Evolutionary conservation across 2,888 invertebrate genomes (phyloP).

Genomic region (Leptopterna dolabrata): DNA sequence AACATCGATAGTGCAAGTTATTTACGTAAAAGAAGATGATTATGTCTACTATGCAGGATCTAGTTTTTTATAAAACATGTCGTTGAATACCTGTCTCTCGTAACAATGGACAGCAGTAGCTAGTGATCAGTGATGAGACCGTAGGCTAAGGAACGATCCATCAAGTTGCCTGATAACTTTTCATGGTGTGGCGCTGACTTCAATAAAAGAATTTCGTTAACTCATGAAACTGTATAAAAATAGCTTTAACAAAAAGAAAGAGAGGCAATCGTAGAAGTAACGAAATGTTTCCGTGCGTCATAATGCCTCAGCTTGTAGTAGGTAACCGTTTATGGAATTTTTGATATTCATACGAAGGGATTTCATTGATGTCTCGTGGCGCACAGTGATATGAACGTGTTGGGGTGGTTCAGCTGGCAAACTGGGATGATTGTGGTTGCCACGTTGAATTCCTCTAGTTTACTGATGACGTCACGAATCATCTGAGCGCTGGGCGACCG

Average conservation of each 20-base stretch:
- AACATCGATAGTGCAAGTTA: background rate
- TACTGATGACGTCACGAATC: slow-evolving; percentile 57
- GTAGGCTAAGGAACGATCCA: background rate
- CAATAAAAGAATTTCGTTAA: background rate
- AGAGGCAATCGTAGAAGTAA: slow-evolving; percentile 25
- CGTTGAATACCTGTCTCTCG: background rate
- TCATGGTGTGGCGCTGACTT: background rate
- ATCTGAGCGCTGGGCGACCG: slow-evolving; percentile 54
- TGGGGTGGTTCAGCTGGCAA: slow-evolving; percentile 81
- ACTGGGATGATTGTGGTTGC: slow-evolving; percentile 84
- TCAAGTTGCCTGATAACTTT: background rate
- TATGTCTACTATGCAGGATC: background rate
- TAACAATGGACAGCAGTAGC: background rate
- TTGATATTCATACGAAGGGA: background rate
- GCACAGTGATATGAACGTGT: slow-evolving; percentile 85
- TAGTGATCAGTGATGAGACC: background rate
- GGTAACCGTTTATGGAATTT: slow-evolving; percentile 1
- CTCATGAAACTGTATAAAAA: slow-evolving; percentile 27
- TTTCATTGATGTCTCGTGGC: slow-evolving; percentile 75
- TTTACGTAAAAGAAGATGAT: background rate
- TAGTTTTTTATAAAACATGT: background rate
- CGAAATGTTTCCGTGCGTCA: background rate
- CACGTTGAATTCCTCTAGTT: slow-evolving; percentile 68
- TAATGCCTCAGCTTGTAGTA: background rate
- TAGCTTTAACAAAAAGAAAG: slow-evolving; percentile 35